Evolutionary conservation across 1,140 invertebrate species (phyloP), one percentile per base, ranked within the genome.

Genomic region (Pentalonia nigronervosa): DNA sequence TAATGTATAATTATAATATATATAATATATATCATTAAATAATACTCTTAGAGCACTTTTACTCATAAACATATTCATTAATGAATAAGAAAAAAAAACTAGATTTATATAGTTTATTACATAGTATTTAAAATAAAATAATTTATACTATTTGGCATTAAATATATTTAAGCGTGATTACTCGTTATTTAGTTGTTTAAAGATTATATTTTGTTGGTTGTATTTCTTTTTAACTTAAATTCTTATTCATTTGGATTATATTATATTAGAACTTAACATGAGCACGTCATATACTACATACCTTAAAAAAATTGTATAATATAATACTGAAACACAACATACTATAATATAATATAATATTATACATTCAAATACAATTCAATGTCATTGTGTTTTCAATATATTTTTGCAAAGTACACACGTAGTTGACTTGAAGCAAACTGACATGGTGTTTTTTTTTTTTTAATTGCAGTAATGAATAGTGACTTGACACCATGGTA

Each of bases 391-490:
- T 17, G 20, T 67, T n/a, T 9, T n/a, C 14, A n/a, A 67, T 67
- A 67, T 1, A n/a, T 67, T 67, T 67, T 67, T 6, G 20, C 76
- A 83, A 34, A 20, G 36, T 84, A 84, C 23, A 47, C 45, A 47
- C 36, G 21, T 45, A 25, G 21, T 47, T 25, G 25, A 86, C 84
- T 86, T 47, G 45, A 86, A 86, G 47, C 86, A 48, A 50, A 88
- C 14, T 47, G 84, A n/a, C 41, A 87, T 2, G 14, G 14, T 17
- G 30, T 88, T 88, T 88, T 30, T 86, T 47, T n/a, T n/a, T n/a
- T n/a, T 88, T 88, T n/a, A 34, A 88, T 34, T 23, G 34, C 17
- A 88, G 20, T 53, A 88, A 88, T n/a, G 48, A 88, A 88, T 50
- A 88, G 87, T 36, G 20, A 88, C 87, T 88, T 53, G n/a, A 88